A percentile compares a stretch with the other conserved stretches of the same genome.
Evolutionary conservation across 2,797 vertebrate species (phyloP).

Genomic region (Coilia nasus): DNA sequence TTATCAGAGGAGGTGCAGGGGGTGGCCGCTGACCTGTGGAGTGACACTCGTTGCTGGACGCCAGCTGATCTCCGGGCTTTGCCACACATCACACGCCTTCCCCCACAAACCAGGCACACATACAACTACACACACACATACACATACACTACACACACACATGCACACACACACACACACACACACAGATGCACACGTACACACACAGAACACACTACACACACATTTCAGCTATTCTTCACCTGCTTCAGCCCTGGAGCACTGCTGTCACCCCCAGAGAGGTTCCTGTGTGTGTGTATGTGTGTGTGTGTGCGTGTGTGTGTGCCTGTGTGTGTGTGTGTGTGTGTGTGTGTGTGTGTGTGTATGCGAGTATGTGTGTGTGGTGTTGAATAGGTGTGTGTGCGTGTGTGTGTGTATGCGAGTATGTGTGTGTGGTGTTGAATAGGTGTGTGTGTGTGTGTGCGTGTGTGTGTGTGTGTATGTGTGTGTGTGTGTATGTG

Average conservation of each 20-base stretch:
- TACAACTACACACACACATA: neutral
- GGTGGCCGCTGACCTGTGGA: conserved; percentile 78
- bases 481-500: neutral
- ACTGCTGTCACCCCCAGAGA: conserved; percentile 7
- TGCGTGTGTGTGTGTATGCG: neutral
- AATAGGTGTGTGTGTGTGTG: neutral
- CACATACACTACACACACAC: too few relatives aligned
- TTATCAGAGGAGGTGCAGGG: conserved; percentile 84
- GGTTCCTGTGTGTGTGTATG: neutral
- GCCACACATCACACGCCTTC: conserved; percentile 45
- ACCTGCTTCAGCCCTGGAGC: conserved; percentile 3
- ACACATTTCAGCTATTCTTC: conserved; percentile 1
- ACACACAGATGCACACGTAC: too few relatives aligned
- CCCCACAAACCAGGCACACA: conserved; percentile 40
- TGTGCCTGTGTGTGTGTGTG: neutral
- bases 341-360: neutral
- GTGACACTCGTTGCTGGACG: conserved; percentile 60
- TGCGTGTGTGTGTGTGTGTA: too few relatives aligned
- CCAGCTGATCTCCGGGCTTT: conserved; percentile 51
- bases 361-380: neutral
- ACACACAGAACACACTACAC: too few relatives aligned
- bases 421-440: neutral
- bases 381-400: neutral
- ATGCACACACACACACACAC: conserved; percentile 19
- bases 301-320: conserved; percentile 10